Evolutionary conservation across 35 echinoderm and acorn worm genomes (phyloP).

Genomic region (Acanthaster planci): DNA sequence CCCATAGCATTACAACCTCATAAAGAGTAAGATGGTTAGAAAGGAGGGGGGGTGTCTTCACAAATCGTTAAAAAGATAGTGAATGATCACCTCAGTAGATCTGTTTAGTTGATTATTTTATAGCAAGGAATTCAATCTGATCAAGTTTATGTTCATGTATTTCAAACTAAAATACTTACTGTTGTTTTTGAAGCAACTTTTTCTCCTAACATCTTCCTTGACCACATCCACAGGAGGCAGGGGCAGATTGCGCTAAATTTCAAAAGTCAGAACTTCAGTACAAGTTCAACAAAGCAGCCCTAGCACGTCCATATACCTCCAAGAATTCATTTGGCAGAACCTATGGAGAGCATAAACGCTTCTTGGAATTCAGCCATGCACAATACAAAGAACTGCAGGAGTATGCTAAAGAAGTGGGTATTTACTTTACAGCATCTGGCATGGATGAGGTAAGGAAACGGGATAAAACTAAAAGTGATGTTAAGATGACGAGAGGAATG

Average conservation of each 20-base stretch:
- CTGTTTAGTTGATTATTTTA: no score
- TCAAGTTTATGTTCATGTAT: background rate
- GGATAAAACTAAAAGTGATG: no score
- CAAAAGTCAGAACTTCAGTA: slow-evolving; percentile 93
- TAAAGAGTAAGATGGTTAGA: no score
- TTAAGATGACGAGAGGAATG: background rate
- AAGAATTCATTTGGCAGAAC: slow-evolving; percentile 89
- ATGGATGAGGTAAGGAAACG: slow-evolving; percentile 92
- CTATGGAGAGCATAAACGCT: slow-evolving; percentile 95
- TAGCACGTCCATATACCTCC: slow-evolving; percentile 80
- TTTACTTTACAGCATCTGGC: slow-evolving; percentile 92
- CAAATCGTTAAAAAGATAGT: no score
- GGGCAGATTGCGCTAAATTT: slow-evolving; percentile 99
- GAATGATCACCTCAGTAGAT: no score
- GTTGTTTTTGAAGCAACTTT: background rate
- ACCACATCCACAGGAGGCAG: slow-evolving; percentile 66
- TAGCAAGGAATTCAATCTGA: no score
- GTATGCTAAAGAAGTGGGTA: slow-evolving; percentile 87
- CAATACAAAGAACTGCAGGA: slow-evolving; percentile 87
- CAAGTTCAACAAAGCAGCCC: slow-evolving; percentile 97
- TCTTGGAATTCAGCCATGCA: slow-evolving; percentile 92
- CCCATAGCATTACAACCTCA: no score
- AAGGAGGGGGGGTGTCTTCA: no score
- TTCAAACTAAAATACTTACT: background rate
- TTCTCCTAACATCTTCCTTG: no score